Evolutionary conservation across 2,888 invertebrate species (phyloP), one percentile per base, ranked within the genome.

Genomic region (Amphiduros pacificus): DNA sequence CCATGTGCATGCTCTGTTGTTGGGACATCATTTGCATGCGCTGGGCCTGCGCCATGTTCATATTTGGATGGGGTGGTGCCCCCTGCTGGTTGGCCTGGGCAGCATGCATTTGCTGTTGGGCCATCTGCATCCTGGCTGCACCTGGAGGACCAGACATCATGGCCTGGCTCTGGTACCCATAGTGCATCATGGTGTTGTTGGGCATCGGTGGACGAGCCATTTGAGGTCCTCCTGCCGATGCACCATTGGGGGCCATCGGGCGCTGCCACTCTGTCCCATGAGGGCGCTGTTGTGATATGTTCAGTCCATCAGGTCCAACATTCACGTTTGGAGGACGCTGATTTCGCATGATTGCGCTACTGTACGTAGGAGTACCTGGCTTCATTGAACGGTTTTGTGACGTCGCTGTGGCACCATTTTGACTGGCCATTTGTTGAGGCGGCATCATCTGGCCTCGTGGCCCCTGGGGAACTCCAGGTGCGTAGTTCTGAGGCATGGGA

Each of bases 271-370:
- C 86, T 32, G 81, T 79, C 22, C 86, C 84, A 64, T 55, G 70
- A 65, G 32, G 66, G 56, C 87, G 86, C 14, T 77, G 75, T 63
- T 81, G 79, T 26, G 80, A 77, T 49, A 82, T 81, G 68, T 82
- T 82, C 53, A 86, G 76, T 40, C 85, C 84, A 63, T 86, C 86
- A 5, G 86, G 84, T 40, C 86, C 86, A 31, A 87, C 85, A 68
- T 85, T 86, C n/a, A 87, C 86, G 79, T 87, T 87, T 22, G 88
- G 87, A 68, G 86, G 85, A 77, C 87, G 85, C 73, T 88, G 88
- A 60, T 76, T 77, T 27, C 79, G 71, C 78, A 79, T 75, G 50
- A 78, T 73, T 63, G 79, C 73, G 71, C 78, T 80, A 36, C 78
- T 78, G 62, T 76, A 80, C 17, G 73, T 72, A 1, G 69, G 63